phyloP scores from a whole-genome alignment of 2,797 vertebrate genomes.

The Mareca penelope region DNA sequence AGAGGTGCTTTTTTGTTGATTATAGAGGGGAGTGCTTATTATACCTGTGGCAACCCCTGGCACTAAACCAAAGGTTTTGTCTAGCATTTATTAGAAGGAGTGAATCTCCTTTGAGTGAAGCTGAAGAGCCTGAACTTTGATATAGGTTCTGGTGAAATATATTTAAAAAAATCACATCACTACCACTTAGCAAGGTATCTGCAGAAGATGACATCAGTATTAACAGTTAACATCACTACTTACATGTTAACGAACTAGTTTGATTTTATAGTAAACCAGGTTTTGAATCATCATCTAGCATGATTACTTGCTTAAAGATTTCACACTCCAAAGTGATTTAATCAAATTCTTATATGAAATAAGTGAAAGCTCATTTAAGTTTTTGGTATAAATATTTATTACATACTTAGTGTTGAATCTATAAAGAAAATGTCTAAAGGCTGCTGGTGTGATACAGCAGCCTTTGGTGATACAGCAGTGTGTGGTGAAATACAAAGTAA shows the following conservation, averaged over 20 bases:
- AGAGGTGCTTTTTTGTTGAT: neutral
- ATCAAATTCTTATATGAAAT: neutral
- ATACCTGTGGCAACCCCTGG: neutral
- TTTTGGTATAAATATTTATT: slow-evolving; percentile 23
- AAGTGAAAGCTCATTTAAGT: neutral
- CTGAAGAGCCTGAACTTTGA: neutral
- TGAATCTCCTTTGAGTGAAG: neutral
- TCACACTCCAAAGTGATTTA: neutral
- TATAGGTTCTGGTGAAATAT: neutral
- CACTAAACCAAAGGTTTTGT: neutral
- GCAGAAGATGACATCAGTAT: neutral
- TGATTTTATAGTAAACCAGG: neutral
- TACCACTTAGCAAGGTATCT: neutral
- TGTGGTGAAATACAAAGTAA: neutral
- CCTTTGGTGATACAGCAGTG: no score
- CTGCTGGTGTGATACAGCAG: neutral
- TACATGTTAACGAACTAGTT: neutral
- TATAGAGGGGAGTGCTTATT: neutral
- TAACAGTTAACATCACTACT: neutral
- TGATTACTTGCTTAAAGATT: neutral
- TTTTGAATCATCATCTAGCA: neutral
- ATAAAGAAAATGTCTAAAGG: neutral
- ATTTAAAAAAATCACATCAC: neutral
- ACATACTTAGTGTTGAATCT: neutral
- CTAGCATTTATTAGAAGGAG: neutral